Evolutionary conservation across 2,113 vertebrate species (phyloP).

Genomic region (Haplotaxodon microlepis): DNA sequence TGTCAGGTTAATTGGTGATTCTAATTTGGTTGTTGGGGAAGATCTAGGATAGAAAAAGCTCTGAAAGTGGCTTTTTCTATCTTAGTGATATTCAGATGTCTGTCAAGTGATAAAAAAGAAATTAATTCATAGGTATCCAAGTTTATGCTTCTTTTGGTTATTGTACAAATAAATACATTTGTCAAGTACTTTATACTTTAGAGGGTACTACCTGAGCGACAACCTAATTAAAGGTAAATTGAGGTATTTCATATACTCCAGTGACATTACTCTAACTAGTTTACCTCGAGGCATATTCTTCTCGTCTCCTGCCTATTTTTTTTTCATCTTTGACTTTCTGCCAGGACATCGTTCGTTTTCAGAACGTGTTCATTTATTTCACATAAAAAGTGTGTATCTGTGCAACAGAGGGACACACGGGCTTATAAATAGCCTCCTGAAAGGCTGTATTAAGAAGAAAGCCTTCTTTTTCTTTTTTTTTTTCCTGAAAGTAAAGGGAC

Average conservation of each 20-base stretch:
- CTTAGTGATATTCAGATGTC: background rate
- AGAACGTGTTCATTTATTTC: background rate
- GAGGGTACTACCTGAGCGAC: background rate
- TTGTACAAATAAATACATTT: background rate
- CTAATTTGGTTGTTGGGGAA: too few relatives aligned
- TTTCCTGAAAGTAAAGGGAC: background rate
- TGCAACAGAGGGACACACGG: background rate
- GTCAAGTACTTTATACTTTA: background rate
- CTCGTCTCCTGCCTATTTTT: background rate
- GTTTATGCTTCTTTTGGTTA: background rate
- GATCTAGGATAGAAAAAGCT: background rate
- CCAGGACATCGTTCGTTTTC: background rate
- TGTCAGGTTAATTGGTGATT: background rate
- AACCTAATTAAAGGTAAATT: background rate
- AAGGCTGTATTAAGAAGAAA: background rate
- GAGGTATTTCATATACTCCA: background rate
- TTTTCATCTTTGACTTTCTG: background rate
- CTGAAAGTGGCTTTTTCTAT: background rate
- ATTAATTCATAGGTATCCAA: background rate
- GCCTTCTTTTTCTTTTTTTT: background rate
- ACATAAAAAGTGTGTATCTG: background rate
- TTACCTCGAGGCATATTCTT: background rate
- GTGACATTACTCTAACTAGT: background rate
- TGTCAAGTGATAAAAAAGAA: background rate
- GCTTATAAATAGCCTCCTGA: slow-evolving; percentile 21